Base-by-base conservation (phyloP, 1,140 invertebrate species). In the Bombus haemorrhoidalis region DNA sequence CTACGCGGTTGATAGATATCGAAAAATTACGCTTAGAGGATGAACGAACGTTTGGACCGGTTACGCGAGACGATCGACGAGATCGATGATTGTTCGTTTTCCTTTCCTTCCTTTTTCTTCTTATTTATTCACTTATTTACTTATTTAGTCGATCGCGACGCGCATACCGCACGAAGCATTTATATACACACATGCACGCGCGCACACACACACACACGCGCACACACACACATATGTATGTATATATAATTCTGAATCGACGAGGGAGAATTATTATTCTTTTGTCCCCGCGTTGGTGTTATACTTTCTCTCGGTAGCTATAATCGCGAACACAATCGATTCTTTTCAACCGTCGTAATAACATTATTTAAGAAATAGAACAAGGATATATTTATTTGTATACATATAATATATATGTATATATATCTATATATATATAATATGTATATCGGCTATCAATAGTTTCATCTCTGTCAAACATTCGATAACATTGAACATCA, bases 401-500 rank as follows among this genome's bases (percentile, higher is more conserved):
- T 89, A 90, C 90, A 92, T 85, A 84, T 82, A 71, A 72, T 77
- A 85, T 85, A 81, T 86, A 86, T 85, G 41, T 85, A 76, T 86
- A 86, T 77, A 77, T 86, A 85, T 81, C 41, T 85, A 83, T 83
- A 85, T 86, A 86, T 87, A 87, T 90, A 90, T 90, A 90, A 86
- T 91, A 89, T 91, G 82, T 91, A 91, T 90, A 90, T 85, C 89
- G 89, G 64, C 80, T 90, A 90, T 90, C 80, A 90, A 90, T 90
- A 86, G 84, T 87, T 82, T 79, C 88, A 83, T 87, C 85, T 89
- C 89, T 84, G 88, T 90, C 76, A 92, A 93, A 91, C 89, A 91
- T 91, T 90, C 88, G 87, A 93, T 92, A 93, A 93, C 92, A 88
- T 91, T 91, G 53, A 92, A 90, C 91, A 91, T 91, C 89, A 88